These are phyloP conservation scores for Torymus tubicola DNA, from an alignment of 2,888 invertebrate species.

Conservation along the genomic window DNA sequence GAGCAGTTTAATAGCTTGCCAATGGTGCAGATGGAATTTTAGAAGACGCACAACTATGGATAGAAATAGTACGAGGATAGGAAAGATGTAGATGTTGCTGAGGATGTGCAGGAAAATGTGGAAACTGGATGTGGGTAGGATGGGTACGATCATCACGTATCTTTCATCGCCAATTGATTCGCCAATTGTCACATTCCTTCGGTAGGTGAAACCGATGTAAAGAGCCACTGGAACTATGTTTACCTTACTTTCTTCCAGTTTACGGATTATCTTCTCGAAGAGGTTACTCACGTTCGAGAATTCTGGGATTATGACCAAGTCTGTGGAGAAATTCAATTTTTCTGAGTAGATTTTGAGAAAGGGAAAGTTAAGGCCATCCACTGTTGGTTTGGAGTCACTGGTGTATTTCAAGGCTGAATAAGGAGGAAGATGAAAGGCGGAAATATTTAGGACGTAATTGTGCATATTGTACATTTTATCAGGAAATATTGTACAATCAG, in stretches of 20 bases:
- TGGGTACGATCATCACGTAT: not conserved
- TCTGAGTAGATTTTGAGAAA: not conserved
- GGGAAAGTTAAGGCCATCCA: not conserved
- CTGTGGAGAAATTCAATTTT: not conserved
- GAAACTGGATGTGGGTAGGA: not conserved
- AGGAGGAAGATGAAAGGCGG: not conserved
- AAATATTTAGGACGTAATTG: not conserved
- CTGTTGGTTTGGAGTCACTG: not conserved
- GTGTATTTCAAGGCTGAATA: not conserved
- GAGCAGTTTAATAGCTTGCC: not conserved
- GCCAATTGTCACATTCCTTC: not conserved
- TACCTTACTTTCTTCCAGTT: not conserved
- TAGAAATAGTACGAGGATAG: not conserved
- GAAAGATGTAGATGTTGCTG: not conserved
- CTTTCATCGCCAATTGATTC: not conserved
- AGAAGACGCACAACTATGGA: not conserved
- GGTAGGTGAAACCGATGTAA: not conserved
- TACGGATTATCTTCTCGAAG: not conserved
- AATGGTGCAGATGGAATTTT: not conserved
- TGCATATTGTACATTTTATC: slow-evolving; percentile 6
- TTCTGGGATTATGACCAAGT: not conserved
- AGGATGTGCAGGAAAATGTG: not conserved
- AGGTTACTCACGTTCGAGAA: not conserved
- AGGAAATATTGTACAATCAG: not conserved
- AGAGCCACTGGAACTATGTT: not conserved